Conservation (phyloP, 2,113 vertebrate genomes). For the Silurus meridionalis region DNA sequence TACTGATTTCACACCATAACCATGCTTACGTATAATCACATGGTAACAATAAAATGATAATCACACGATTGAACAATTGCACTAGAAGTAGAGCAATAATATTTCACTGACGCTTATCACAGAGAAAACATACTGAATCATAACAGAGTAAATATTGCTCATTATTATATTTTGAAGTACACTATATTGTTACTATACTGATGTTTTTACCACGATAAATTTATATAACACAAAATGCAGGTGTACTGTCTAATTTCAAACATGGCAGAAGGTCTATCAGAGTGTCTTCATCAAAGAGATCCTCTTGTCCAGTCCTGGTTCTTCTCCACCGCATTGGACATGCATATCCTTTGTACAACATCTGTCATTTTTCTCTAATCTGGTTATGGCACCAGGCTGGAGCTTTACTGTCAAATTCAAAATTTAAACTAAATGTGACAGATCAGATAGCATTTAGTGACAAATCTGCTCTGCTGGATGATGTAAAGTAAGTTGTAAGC, state of each 20-base stretch:
- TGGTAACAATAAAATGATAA: no score
- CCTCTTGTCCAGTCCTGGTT: slow-evolving; percentile 20
- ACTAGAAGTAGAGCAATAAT: background rate
- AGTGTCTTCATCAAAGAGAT: slow-evolving; percentile 35
- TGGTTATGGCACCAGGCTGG: slow-evolving; percentile 40
- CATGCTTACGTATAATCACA: no score
- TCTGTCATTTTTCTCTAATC: slow-evolving; percentile 45
- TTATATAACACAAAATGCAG: background rate
- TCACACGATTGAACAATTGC: no score
- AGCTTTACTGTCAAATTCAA: slow-evolving; percentile 21
- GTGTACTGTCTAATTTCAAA: slow-evolving; percentile 29
- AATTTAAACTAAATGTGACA: slow-evolving; percentile 31
- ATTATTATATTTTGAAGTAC: no score
- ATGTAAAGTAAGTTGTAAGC: background rate
- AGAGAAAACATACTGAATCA: background rate
- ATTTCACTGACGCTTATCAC: no score
- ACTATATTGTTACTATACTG: background rate
- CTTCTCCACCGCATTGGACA: slow-evolving; percentile 17
- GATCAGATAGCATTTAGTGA: slow-evolving; percentile 11
- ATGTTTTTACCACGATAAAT: background rate
- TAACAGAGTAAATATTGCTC: background rate
- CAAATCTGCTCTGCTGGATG: slow-evolving; percentile 21
- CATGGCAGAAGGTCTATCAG: slow-evolving; percentile 29
- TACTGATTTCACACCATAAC: background rate
- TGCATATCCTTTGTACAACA: slow-evolving; percentile 31